phyloP scores from a whole-genome alignment of 2,888 invertebrate species.

The Cynaeus angustus region DNA sequence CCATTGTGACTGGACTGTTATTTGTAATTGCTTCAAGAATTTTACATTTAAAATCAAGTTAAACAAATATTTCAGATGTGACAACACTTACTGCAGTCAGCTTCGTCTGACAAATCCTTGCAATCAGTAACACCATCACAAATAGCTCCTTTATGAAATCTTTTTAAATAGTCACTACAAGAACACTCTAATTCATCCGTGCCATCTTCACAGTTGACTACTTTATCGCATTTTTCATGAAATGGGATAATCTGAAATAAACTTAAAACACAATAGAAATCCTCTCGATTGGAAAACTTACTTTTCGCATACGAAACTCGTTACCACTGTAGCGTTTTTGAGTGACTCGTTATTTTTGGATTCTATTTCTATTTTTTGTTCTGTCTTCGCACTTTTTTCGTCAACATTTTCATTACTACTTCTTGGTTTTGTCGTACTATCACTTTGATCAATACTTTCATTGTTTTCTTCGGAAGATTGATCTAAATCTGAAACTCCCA shows the following conservation, averaged over 20 bases:
- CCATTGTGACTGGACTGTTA: too few species aligned
- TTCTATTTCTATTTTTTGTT: too few species aligned
- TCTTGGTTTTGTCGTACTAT: slow-evolving; percentile 1
- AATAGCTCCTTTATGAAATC: slow-evolving; percentile 74
- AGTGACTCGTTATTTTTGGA: too few species aligned
- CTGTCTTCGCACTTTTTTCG: too few species aligned
- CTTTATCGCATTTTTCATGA: slow-evolving; percentile 78
- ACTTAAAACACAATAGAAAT: slow-evolving; percentile 68
- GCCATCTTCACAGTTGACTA: slow-evolving; percentile 87
- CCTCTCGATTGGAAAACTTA: slow-evolving; percentile 51
- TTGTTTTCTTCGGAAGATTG: slow-evolving; percentile 25
- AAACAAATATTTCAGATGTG: too few species aligned
- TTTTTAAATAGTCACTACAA: slow-evolving; percentile 80
- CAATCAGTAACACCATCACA: slow-evolving; percentile 87
- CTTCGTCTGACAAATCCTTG: slow-evolving; percentile 83
- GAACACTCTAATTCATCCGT: slow-evolving; percentile 84
- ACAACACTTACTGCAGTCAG: slow-evolving; percentile 77
- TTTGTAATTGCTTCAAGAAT: too few species aligned
- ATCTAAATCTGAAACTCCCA: neutral
- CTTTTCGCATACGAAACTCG: slow-evolving; percentile 71
- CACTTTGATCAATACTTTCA: neutral
- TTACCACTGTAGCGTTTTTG: too few species aligned
- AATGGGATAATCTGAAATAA: slow-evolving; percentile 79
- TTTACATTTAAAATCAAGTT: too few species aligned
- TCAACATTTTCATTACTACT: too few species aligned